These are phyloP conservation scores for Triplophysa yarkandensis DNA, from an alignment of 2,797 vertebrate genomes.

Conservation along the genomic window DNA sequence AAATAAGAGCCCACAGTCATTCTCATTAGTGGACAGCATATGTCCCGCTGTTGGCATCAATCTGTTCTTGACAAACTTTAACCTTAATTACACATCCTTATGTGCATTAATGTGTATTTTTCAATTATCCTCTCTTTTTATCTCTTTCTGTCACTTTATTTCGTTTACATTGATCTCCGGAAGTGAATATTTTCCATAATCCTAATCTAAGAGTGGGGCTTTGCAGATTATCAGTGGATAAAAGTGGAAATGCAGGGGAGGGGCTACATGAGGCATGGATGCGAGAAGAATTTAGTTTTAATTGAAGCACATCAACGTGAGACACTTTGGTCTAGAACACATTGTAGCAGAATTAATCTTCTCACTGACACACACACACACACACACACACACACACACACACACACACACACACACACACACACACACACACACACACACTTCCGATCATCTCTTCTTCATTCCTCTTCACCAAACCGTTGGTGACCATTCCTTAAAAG, in stretches of 20 bases:
- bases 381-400: background rate
- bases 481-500: background rate
- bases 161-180: conserved; percentile 75
- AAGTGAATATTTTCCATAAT: conserved; percentile 82
- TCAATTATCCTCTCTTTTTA: background rate
- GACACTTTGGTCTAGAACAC: background rate
- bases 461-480: conserved; percentile 7
- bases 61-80: conserved; percentile 64
- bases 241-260: conserved; percentile 32
- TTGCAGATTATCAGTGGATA: conserved; percentile 41
- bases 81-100: conserved; percentile 66
- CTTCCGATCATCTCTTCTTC: background rate
- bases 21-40: conserved; percentile 77
- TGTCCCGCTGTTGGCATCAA: conserved; percentile 71
- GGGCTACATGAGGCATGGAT: conserved; percentile 4
- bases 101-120: conserved; percentile 23
- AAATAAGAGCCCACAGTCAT: conserved; percentile 68
- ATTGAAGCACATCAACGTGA: background rate
- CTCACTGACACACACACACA: background rate
- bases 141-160: background rate
- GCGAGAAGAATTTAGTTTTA: conserved; percentile 27
- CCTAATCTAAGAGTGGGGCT: conserved; percentile 80
- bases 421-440: background rate
- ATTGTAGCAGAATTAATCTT: background rate
- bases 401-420: background rate